Evolutionary conservation across 1,140 invertebrate genomes (phyloP).

Genomic region (Aphaenogaster ashmeadi): DNA sequence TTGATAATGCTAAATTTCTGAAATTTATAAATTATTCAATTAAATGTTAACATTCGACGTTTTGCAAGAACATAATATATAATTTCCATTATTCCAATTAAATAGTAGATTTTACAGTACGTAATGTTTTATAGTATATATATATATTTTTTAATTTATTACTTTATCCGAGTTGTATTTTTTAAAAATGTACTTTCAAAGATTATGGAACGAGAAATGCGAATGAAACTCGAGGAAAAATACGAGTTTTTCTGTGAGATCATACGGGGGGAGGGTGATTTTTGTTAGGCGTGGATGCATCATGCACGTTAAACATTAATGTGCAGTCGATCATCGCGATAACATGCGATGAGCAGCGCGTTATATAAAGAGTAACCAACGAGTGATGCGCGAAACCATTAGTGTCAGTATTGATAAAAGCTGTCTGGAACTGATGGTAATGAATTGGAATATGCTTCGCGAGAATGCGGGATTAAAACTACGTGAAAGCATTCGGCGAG

Average conservation of each 20-base stretch:
- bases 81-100: not conserved
- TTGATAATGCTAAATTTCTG: not conserved
- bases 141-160: not conserved
- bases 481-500: slow-evolving; percentile 3
- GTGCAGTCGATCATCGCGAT: slow-evolving; percentile 43
- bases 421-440: slow-evolving; percentile 18
- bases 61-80: not conserved
- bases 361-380: slow-evolving; percentile 41
- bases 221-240: not conserved
- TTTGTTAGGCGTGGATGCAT: slow-evolving; percentile 6
- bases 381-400: slow-evolving; percentile 21
- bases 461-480: slow-evolving; percentile 26
- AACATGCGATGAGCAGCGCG: slow-evolving; percentile 5
- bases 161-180: not conserved
- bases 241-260: not conserved
- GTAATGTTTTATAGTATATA: not conserved
- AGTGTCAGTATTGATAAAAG: slow-evolving; percentile 35
- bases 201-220: not conserved
- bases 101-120: not conserved
- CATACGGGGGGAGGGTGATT: not conserved
- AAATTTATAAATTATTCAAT: not conserved
- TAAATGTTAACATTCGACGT: not conserved
- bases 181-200: not conserved
- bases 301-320: slow-evolving; percentile 36
- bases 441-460: slow-evolving; percentile 17